Percentiles rank a stretch among this genome's conserved stretches.
Evolutionary conservation across 1,140 invertebrate genomes (phyloP).

Genomic region (Cyclargus thomasi): DNA sequence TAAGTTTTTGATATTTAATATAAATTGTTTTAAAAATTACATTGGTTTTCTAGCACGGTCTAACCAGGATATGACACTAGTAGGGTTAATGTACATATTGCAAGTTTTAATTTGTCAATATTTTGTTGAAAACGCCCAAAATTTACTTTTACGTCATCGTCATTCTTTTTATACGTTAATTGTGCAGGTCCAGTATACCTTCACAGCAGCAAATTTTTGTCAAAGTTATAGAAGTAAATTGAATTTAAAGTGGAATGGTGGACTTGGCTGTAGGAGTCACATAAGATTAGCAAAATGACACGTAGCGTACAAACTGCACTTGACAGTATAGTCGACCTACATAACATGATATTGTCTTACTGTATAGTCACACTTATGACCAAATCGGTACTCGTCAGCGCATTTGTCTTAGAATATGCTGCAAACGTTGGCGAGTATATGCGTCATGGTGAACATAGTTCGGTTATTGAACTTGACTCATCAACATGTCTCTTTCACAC

Average conservation of each 20-base stretch:
- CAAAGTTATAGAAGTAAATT: too few species aligned
- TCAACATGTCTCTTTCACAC: too few species aligned
- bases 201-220: too few species aligned
- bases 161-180: too few species aligned
- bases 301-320: background rate
- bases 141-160: too few species aligned
- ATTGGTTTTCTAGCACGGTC: conserved; percentile 2
- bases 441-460: too few species aligned
- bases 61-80: background rate
- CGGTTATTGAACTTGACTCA: too few species aligned
- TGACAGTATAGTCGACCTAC: background rate
- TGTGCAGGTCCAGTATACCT: too few species aligned
- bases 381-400: background rate
- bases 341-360: background rate
- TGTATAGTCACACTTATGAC: background rate
- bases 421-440: too few species aligned
- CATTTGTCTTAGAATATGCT: background rate
- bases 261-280: too few species aligned
- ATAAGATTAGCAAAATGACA: too few species aligned
- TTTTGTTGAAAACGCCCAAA: background rate
- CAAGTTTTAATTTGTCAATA: background rate
- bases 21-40: background rate
- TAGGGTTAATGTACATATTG: background rate
- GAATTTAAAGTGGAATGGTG: too few species aligned
- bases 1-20: conserved; percentile 1